These are phyloP conservation scores for Sciurus niger DNA, from an alignment of 2,113 vertebrate species.

Conservation along the genomic window DNA sequence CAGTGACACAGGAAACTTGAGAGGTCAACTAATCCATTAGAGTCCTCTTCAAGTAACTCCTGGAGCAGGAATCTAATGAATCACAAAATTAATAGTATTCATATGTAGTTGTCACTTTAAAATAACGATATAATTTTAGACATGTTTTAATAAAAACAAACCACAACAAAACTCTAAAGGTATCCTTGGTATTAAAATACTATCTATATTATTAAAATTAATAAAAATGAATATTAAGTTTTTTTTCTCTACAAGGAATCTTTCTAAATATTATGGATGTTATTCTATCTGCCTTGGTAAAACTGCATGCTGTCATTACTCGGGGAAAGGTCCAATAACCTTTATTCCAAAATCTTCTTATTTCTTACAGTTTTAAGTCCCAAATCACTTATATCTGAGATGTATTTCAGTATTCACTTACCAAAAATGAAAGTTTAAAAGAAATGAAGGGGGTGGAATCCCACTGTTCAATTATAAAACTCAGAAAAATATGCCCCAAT, in stretches of 20 bases:
- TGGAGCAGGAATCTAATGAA: constrained; percentile 4
- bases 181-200: not conserved
- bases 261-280: not conserved
- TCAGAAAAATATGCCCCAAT: constrained; percentile 61
- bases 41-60: not conserved
- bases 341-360: constrained; percentile 49
- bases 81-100: constrained; percentile 1
- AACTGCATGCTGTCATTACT: constrained; percentile 52
- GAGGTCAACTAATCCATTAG: not conserved
- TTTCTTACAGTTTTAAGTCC: constrained; percentile 49
- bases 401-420: constrained; percentile 51
- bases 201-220: not conserved
- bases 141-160: not conserved
- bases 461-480: constrained; percentile 64
- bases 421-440: constrained; percentile 56
- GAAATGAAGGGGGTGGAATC: not conserved
- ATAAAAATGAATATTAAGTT: constrained; percentile 35
- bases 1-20: not conserved
- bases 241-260: not conserved
- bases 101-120: not conserved
- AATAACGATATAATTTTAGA: not conserved
- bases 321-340: not conserved
- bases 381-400: constrained; percentile 46
- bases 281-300: constrained; percentile 36
- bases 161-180: not conserved